Conservation (phyloP, 2,888 invertebrate species). For the Euzetes globulus region DNA sequence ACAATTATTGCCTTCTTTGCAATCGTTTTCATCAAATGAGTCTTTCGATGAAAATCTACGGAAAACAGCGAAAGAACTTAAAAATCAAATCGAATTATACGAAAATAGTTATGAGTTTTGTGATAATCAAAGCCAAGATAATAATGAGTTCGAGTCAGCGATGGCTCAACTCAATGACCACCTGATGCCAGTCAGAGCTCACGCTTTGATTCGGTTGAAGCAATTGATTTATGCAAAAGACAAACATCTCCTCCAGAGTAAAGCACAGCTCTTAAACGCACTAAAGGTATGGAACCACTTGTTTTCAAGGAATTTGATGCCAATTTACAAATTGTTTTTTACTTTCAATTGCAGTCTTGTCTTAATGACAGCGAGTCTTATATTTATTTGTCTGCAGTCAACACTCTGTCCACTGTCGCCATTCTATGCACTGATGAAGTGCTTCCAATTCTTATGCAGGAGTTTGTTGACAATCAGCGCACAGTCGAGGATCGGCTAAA, state of each 20-base stretch:
- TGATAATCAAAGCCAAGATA: background rate
- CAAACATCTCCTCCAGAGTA: slow-evolving; percentile 57
- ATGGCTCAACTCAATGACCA: slow-evolving; percentile 62
- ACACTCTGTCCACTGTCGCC: slow-evolving; percentile 64
- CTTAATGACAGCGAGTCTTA: slow-evolving; percentile 70
- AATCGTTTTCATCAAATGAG: background rate
- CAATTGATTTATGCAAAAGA: slow-evolving; percentile 64
- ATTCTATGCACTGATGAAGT: slow-evolving; percentile 61
- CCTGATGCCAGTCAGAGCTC: slow-evolving; percentile 68
- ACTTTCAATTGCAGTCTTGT: slow-evolving; percentile 56
- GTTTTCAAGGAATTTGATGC: slow-evolving; percentile 44
- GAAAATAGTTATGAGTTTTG: background rate
- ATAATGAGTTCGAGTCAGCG: slow-evolving; percentile 54
- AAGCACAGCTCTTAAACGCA: slow-evolving; percentile 60
- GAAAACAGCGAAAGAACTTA: slow-evolving; percentile 8
- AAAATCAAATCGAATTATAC: background rate
- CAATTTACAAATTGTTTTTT: background rate
- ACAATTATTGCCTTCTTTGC: background rate
- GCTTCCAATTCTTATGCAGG: slow-evolving; percentile 59
- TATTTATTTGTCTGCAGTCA: slow-evolving; percentile 68
- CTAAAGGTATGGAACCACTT: slow-evolving; percentile 57
- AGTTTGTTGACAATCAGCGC: slow-evolving; percentile 52
- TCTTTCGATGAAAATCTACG: background rate
- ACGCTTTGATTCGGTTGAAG: slow-evolving; percentile 65
- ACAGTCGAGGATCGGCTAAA: slow-evolving; percentile 33